Evolutionary conservation across 2,797 vertebrate species (phyloP), one percentile per base, ranked within the genome.

Genomic region (Pteronotus mesoamericanus): DNA sequence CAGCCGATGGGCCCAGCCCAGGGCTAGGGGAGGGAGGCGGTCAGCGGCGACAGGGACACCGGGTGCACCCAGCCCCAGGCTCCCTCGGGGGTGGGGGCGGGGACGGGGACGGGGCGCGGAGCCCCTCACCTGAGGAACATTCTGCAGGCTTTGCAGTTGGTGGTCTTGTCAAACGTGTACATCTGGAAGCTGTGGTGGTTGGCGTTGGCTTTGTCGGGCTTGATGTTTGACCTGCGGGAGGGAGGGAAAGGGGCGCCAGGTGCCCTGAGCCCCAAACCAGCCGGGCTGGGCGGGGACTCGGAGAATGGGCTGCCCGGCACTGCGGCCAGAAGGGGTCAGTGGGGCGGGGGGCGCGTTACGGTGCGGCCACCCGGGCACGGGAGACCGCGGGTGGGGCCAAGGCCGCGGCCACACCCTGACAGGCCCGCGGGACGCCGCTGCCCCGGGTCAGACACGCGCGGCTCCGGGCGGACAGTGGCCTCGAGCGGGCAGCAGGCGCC

Each of bases 131-230:
- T 99, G 80, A 99, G 97, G 86, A 99, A 99, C 99, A 99, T 99
- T 98, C 98, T 99, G 98, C 99, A 99, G 85, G 99, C 99, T 96
- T 98, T 99, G 98, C 99, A 99, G 98, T 99, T 99, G 97, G 99
- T 99, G 32, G 99, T 99, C 98, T 99, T 99, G 57, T 99, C 99
- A 42, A 99, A 99, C 0, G 99, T 99, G 98, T 99, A 99, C 99
- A 99, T 99, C 98, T 99, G 99, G 97, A 99, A 99, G 98, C 98
- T 99, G 97, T 99, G 99, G 98, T 99, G 99, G 96, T 99, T 99
- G 72, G 99, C 99, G 0, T 98, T 99, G 97, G 99, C 99, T 98
- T 99, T 99, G 97, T 99, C 99, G 0, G 99, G 99, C 97, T 99
- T 99, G 97, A 99, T 99, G 98, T 99, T 99, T 72, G 99, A 99